phyloP scores from a whole-genome alignment of 1,140 invertebrate species.

The Drosophila setifemur region DNA sequence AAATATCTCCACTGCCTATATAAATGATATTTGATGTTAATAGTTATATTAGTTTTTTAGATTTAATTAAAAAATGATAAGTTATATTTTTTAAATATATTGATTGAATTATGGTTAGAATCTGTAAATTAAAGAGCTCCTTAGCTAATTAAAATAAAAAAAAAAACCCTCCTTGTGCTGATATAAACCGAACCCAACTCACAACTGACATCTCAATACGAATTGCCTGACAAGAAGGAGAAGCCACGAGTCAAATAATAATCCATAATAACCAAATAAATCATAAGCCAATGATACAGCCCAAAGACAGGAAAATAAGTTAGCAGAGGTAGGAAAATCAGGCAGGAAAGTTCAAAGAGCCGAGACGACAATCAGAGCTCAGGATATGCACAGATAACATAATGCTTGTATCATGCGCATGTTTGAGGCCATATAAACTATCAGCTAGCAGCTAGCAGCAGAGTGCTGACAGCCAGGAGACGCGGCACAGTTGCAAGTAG shows the following conservation, averaged over 20 bases:
- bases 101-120: too few relatives aligned
- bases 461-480: slow-evolving; percentile 57
- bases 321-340: slow-evolving; percentile 14
- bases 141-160: not conserved
- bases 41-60: too few relatives aligned
- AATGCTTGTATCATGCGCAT: slow-evolving; percentile 28
- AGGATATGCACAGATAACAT: slow-evolving; percentile 44
- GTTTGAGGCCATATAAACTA: slow-evolving; percentile 47
- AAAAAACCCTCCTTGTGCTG: too few relatives aligned
- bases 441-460: slow-evolving; percentile 26
- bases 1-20: too few relatives aligned
- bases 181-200: too few relatives aligned
- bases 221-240: not conserved
- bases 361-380: slow-evolving; percentile 58
- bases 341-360: slow-evolving; percentile 58
- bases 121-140: too few relatives aligned
- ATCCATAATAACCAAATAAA: slow-evolving; percentile 37
- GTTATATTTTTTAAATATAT: too few relatives aligned
- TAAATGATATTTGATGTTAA: too few relatives aligned
- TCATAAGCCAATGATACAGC: slow-evolving; percentile 21
- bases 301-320: slow-evolving; percentile 21
- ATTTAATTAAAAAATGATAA: too few relatives aligned
- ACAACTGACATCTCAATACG: slow-evolving; percentile 14
- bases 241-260: slow-evolving; percentile 21
- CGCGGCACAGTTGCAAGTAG: slow-evolving; percentile 7